Evolutionary conservation across 1,140 invertebrate genomes (phyloP), one percentile per base, ranked within the genome.

Genomic region (Watersipora subatra): DNA sequence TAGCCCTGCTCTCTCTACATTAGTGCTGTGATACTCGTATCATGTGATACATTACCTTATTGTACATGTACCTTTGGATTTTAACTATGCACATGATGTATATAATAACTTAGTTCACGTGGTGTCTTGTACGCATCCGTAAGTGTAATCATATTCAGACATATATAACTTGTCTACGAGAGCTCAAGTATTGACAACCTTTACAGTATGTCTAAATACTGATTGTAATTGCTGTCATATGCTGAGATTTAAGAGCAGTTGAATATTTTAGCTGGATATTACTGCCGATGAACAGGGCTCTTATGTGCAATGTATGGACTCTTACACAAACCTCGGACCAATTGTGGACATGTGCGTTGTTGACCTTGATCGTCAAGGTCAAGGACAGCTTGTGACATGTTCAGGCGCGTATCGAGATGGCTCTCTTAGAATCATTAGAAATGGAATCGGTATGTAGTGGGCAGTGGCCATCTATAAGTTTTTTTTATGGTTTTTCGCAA

Each of bases 321-420:
- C 88, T 12, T 98, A 95, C 77, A 95, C 92, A 19, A 99, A 97
- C 83, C 83, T 99, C 26, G 94, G 93, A 2, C 94, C 95, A 0
- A 97, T 99, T 73, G 85, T 95, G 24, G 96, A 99, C 79, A 97
- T 99, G 90, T 91, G 92, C 69, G 90, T 97, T 1, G 80, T 84
- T 30, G 93, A 97, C 80, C 83, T 96, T 62, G 96, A 99, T 80
- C 82, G 91, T 46, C 93, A 97, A 80, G 95, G 95, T 0, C 95
- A 98, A 82, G 94, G 93, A 7, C 95, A 97, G 82, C 85, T 99
- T 63, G 93, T 99, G 2, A 98, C 95, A 0, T 99, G 95, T 76
- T 97, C 94, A 7, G 93, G 92, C 55, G 89, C 89, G n/a, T 94
- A 89, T 75, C 97, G 97, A 80, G 95, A 97, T 82, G 96, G 96